Percentiles rank a stretch among this genome's conserved stretches.
phyloP scores from a whole-genome alignment of 2,113 vertebrate species.

The Notothenia rossii region DNA sequence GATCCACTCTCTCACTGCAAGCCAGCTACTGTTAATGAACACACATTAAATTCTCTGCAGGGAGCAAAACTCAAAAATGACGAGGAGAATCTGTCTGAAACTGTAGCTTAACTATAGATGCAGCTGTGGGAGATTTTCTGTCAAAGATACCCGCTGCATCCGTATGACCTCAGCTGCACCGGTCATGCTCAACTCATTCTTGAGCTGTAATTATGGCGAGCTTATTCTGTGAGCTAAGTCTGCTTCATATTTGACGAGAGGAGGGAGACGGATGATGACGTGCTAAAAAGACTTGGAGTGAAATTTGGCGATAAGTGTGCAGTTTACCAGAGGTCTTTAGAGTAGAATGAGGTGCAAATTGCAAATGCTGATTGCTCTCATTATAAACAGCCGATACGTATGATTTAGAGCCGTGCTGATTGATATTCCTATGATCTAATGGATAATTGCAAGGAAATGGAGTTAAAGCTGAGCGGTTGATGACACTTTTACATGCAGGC shows the following conservation, averaged over 20 bases:
- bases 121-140: conserved; percentile 37
- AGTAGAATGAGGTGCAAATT: neutral
- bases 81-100: conserved; percentile 71
- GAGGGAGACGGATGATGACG: neutral
- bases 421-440: neutral
- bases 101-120: conserved; percentile 59
- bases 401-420: neutral
- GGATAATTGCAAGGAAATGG: neutral
- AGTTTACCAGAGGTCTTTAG: neutral
- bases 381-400: neutral
- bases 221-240: conserved; percentile 7
- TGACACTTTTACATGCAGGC: neutral
- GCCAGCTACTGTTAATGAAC: conserved; percentile 62
- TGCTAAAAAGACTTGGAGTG: neutral
- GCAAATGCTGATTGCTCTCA: neutral
- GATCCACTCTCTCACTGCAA: conserved; percentile 55
- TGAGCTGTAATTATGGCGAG: conserved; percentile 8
- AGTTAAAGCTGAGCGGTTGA: neutral
- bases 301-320: neutral
- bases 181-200: conserved; percentile 6
- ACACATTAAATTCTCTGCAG: conserved; percentile 78
- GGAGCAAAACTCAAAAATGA: conserved; percentile 81
- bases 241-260: neutral
- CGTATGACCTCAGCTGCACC: conserved; percentile 44
- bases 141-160: conserved; percentile 22